phyloP scores from a whole-genome alignment of 2,797 vertebrate species.

The Cynodonichthys magdalenae region DNA sequence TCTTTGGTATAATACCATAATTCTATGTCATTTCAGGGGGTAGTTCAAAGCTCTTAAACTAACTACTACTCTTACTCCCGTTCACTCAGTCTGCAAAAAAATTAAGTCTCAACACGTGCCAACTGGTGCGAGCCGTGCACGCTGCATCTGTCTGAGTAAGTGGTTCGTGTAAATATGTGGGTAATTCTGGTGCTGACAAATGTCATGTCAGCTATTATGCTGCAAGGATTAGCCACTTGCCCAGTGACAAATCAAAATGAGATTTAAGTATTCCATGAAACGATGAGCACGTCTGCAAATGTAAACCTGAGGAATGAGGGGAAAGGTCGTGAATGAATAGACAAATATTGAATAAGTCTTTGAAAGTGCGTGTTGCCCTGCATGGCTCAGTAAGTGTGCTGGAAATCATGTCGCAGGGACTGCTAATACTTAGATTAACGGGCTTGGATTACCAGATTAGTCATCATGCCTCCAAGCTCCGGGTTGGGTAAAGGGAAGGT shows the following conservation, averaged over 20 bases:
- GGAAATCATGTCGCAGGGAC: slow-evolving; percentile 41
- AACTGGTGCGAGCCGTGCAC: slow-evolving; percentile 46
- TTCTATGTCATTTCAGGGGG: slow-evolving; percentile 72
- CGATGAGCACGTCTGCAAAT: too few relatives aligned
- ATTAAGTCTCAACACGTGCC: slow-evolving; percentile 42
- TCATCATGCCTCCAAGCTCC: slow-evolving; percentile 44
- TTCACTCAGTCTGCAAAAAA: slow-evolving; percentile 42
- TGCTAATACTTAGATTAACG: slow-evolving; percentile 68
- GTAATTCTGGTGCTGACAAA: slow-evolving; percentile 30
- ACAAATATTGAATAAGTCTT: slow-evolving; percentile 16
- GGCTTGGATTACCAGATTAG: slow-evolving; percentile 73
- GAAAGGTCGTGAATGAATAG: slow-evolving; percentile 1
- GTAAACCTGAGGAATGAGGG: not conserved
- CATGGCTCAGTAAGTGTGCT: slow-evolving; percentile 31
- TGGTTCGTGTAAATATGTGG: slow-evolving; percentile 47
- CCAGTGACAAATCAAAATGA: slow-evolving; percentile 3
- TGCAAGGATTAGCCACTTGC: slow-evolving; percentile 33
- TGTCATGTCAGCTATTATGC: slow-evolving; percentile 48
- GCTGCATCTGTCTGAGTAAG: slow-evolving; percentile 31
- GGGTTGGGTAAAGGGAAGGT: slow-evolving; percentile 23
- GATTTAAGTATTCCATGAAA: not conserved
- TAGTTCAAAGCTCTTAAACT: slow-evolving; percentile 70
- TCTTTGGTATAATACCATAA: slow-evolving; percentile 63
- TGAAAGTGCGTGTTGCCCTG: slow-evolving; percentile 19
- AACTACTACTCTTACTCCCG: slow-evolving; percentile 67